Evolutionary conservation across 2,888 invertebrate species (phyloP), one percentile per base, ranked within the genome.

Genomic region (Brenthis ino): DNA sequence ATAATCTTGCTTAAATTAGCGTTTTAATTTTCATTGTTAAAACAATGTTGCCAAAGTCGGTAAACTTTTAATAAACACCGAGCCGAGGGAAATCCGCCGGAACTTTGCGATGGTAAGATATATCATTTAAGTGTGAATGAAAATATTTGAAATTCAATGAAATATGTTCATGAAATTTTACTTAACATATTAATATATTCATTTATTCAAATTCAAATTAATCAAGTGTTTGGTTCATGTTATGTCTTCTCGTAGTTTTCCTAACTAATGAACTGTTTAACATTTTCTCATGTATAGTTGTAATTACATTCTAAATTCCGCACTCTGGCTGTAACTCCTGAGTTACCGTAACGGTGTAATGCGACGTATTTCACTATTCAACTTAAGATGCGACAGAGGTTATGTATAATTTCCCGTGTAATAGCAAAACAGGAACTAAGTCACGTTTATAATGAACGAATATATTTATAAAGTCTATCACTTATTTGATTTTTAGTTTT

Each of bases 21-120:
- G 76, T 77, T 78, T 85, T 84, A 86, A 85, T 84, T 79, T 78
- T 80, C 79, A 87, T 87, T 88, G 88, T 87, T 82, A 69, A 81
- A 80, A 76, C 79, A 78, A 83, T 84, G 67, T 85, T 85, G 81
- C 80, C 81, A 76, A 79, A 85, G 77, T 82, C 79, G 82, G 81
- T 79, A 85, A 90, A 89, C 84, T 90, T 90, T 89, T 89, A 87
- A 89, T 85, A 83, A 86, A 86, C 81, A 78, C 80, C 78, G 85
- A 86, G 83, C 85, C 85, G 80, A 78, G 76, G 76, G 71, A 80
- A 83, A 87, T 87, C 85, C 77, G 84, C 86, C 84, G 82, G 79
- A 74, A 77, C 68, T 75, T 76, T 68, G 69, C 70, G 69, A 73
- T 71, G 65, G 69, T 71, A 69, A 70, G 71, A 67, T 68, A 50